These are phyloP conservation scores for Mythimna albipuncta DNA, from an alignment of 2,888 invertebrate genomes.

Conservation along the genomic window DNA sequence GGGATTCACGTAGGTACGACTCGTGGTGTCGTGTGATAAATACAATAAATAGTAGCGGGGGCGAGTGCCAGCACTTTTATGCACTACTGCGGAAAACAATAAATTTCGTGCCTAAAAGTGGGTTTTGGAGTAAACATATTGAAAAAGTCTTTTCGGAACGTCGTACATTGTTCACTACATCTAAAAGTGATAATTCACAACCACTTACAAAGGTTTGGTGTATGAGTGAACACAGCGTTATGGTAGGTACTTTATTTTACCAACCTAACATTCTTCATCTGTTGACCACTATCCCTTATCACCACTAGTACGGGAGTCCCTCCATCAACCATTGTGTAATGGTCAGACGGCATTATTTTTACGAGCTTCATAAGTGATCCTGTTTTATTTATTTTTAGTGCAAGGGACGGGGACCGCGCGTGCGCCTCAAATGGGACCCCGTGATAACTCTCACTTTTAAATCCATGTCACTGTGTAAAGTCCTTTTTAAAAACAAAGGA, in stretches of 20 bases:
- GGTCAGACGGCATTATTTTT: conserved; percentile 79
- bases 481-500: conserved; percentile 55
- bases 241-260: conserved; percentile 45
- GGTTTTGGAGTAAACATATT: too few relatives aligned
- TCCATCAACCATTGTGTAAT: conserved; percentile 74
- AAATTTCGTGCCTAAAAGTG: too few relatives aligned
- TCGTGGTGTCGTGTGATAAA: too few relatives aligned
- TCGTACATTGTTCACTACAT: not conserved
- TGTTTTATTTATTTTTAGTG: conserved; percentile 76
- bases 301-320: conserved; percentile 82
- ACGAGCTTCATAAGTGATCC: conserved; percentile 72
- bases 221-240: conserved; percentile 4
- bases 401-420: conserved; percentile 85
- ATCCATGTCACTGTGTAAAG: conserved; percentile 83
- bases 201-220: not conserved
- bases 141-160: not conserved
- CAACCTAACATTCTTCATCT: conserved; percentile 44
- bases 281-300: conserved; percentile 71
- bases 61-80: too few relatives aligned
- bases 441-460: conserved; percentile 91
- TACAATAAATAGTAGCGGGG: too few relatives aligned
- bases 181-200: not conserved
- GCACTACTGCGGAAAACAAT: too few relatives aligned
- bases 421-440: conserved; percentile 88
- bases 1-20: too few relatives aligned